These are phyloP conservation scores for Leucoraja ocellata DNA, from an alignment of 2,797 vertebrate genomes.

Conservation along the genomic window DNA sequence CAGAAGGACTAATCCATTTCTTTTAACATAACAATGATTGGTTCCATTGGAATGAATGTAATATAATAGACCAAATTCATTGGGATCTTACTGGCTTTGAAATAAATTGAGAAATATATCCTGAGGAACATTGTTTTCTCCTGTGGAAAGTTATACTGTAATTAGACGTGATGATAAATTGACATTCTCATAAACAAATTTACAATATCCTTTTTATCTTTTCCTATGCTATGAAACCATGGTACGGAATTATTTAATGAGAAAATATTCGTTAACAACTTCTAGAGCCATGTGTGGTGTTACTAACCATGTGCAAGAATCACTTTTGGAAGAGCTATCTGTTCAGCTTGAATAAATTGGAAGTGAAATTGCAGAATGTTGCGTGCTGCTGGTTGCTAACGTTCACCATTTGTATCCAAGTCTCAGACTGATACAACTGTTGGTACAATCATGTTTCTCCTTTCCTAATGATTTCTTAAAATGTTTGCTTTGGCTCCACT, in stretches of 20 bases:
- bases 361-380: background rate
- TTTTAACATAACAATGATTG: background rate
- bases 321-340: background rate
- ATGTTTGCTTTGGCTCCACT: background rate
- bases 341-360: conserved; percentile 29
- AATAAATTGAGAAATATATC: background rate
- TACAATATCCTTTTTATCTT: background rate
- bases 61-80: background rate
- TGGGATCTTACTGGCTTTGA: background rate
- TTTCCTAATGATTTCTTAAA: conserved; percentile 20
- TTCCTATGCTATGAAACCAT: background rate
- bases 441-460: conserved; percentile 6
- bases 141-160: background rate
- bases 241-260: background rate
- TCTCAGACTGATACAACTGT: background rate
- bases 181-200: background rate
- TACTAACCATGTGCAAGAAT: conserved; percentile 13
- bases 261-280: background rate
- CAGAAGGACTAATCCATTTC: background rate
- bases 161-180: background rate
- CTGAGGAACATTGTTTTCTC: background rate
- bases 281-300: background rate
- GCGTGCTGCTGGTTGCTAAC: background rate
- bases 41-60: background rate
- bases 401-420: background rate